phyloP scores from a whole-genome alignment of 2,888 invertebrate species.

The Sarcophaga carnaria region DNA sequence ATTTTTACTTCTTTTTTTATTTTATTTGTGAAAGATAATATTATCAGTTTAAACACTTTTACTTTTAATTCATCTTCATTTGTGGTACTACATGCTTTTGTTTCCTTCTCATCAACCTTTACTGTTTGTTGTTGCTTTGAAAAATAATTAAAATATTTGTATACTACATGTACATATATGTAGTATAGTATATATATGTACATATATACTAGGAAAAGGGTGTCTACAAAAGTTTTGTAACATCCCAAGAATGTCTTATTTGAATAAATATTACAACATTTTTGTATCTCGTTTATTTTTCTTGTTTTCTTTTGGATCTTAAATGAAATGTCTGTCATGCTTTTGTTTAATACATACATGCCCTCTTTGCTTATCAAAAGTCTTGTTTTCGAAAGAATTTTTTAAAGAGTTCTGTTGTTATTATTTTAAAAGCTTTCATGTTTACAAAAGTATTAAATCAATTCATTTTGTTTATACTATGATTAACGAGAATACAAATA shows the following conservation, averaged over 20 bases:
- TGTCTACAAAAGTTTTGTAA: neutral
- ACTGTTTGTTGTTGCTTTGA: neutral
- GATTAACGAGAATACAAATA: neutral
- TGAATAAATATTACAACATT: neutral
- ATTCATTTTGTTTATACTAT: neutral
- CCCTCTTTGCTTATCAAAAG: neutral
- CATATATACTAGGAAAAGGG: neutral
- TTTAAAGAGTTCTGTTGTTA: neutral
- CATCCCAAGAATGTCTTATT: neutral
- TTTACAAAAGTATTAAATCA: neutral
- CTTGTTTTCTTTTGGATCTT: neutral
- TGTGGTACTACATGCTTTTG: slow-evolving; percentile 21
- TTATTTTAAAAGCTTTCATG: neutral
- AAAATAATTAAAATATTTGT: slow-evolving; percentile 9
- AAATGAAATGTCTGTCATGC: neutral
- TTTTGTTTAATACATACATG: slow-evolving; percentile 1
- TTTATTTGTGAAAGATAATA: slow-evolving; percentile 38
- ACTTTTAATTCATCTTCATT: slow-evolving; percentile 63
- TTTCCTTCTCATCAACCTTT: slow-evolving; percentile 15
- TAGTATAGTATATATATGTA: neutral
- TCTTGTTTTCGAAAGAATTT: slow-evolving; percentile 3
- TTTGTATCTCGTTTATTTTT: neutral
- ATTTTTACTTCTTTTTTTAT: neutral
- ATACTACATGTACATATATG: neutral
- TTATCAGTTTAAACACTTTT: slow-evolving; percentile 63